A percentile compares a stretch with the other conserved stretches of the same genome.
Conservation (phyloP, 2,797 vertebrate species). For the Sebastiscus albofasciatus region DNA sequence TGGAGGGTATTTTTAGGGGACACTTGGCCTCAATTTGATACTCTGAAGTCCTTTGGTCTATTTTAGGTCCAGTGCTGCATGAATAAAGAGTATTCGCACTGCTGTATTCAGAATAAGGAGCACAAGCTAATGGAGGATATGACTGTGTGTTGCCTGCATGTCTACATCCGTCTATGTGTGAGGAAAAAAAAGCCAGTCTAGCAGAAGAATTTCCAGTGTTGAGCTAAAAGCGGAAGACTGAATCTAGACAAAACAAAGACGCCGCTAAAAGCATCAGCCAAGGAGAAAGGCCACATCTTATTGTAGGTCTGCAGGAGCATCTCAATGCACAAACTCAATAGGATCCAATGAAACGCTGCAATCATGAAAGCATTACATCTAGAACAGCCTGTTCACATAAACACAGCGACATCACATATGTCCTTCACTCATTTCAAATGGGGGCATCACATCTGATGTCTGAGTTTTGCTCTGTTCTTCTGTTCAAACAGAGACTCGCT, state of each 20-base stretch:
- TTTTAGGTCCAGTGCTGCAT: conserved; percentile 43
- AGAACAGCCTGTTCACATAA: conserved; percentile 3
- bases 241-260: conserved; percentile 65
- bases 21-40: conserved; percentile 65
- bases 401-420: not conserved
- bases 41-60: conserved; percentile 55
- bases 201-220: conserved; percentile 53
- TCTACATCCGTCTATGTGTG: not conserved
- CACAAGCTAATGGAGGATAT: conserved; percentile 29
- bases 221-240: conserved; percentile 56
- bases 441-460: conserved; percentile 26
- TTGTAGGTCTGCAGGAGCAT: conserved; percentile 18
- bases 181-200: conserved; percentile 11
- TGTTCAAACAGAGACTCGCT: conserved; percentile 22
- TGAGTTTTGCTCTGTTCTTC: conserved; percentile 1
- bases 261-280: conserved; percentile 50
- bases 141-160: conserved; percentile 22
- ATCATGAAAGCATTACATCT: conserved; percentile 14
- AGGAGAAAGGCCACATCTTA: conserved; percentile 9
- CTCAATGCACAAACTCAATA: conserved; percentile 52
- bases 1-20: conserved; percentile 68
- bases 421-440: conserved; percentile 23
- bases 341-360: conserved; percentile 5
- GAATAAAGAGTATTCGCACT: conserved; percentile 47
- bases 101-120: conserved; percentile 23